These are phyloP conservation scores for Chrysochloris asiatica DNA, from an alignment of 2,113 vertebrate species.

Conservation along the genomic window DNA sequence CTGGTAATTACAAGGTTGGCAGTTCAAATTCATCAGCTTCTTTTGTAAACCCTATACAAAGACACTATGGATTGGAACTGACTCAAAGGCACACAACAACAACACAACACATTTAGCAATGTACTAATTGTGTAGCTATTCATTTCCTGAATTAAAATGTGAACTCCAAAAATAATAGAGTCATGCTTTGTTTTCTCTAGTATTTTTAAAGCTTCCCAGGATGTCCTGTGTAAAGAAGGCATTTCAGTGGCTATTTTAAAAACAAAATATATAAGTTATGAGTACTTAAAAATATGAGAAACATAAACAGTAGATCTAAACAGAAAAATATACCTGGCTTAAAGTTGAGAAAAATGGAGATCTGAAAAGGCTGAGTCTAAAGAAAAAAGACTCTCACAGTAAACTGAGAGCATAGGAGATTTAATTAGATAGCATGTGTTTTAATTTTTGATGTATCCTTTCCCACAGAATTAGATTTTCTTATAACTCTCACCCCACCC, in stretches of 20 bases:
- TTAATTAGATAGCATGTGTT: accelerated
- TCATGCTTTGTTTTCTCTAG: no score
- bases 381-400: background rate
- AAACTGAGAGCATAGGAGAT: background rate
- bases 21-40: no score
- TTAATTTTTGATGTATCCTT: background rate
- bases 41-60: no score
- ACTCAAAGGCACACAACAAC: no score
- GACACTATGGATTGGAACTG: no score
- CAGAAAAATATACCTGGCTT: background rate
- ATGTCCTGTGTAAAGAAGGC: background rate
- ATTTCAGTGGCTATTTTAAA: background rate
- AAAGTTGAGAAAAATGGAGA: background rate
- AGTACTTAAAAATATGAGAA: slow-evolving; percentile 3
- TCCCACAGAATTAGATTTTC: background rate
- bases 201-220: no score
- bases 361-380: background rate
- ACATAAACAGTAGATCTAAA: background rate
- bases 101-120: background rate
- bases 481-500: background rate
- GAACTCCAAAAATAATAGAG: no score
- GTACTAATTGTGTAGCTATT: no score
- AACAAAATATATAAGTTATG: background rate
- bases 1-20: no score
- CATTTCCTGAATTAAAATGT: no score